Evolutionary conservation across 2,113 vertebrate genomes (phyloP), one percentile per base, ranked within the genome.

Genomic region (Sigmodon hispidus): DNA sequence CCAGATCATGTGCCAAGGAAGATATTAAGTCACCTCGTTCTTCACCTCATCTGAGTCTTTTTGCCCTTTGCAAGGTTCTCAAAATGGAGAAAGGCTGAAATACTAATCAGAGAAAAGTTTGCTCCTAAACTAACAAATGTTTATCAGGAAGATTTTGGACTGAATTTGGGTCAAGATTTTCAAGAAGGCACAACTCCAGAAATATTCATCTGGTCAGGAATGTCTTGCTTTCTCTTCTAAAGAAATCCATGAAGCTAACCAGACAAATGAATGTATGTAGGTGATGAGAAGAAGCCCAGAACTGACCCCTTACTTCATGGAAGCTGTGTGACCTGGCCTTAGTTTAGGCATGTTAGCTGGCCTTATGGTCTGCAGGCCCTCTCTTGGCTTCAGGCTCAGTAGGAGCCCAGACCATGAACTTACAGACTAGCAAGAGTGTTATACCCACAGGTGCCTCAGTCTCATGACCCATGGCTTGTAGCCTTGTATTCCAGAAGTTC

Each of bases 401-500:
- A 48, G 81, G 61, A 94, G 89, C 15, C 31, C 80, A 22, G 12
- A 13, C 7, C 87, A 90, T 80, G 4, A 48, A 48, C 36, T 89
- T 88, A 83, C 70, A 90, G 77, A 89, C n/a, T 10, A 90, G 40
- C 5, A 73, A 90, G 90, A 1, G 52, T 69, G 43, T 77, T 85
- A 48, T 45, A 72, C 43, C 94, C 92, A 92, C 77, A 96, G 91
- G 93, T 96, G 93, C 87, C 55, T 88, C 24, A 90, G 76, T 31
- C 73, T 26, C 34, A 89, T 2, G 34, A 93, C 67, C 92, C 76
- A 69, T 79, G 94, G 72, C 76, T 77, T 81, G 0, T 24, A 83
- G 48, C 52, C 61, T 93, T 89, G 34, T 93, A 92, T 96, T 97
- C 90, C 96, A 96, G 94, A 97, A 94, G 88, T 95, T 86, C 73